phyloP scores from a whole-genome alignment of 1,140 invertebrate species.

The Pseudomyrmex cubaensis region DNA sequence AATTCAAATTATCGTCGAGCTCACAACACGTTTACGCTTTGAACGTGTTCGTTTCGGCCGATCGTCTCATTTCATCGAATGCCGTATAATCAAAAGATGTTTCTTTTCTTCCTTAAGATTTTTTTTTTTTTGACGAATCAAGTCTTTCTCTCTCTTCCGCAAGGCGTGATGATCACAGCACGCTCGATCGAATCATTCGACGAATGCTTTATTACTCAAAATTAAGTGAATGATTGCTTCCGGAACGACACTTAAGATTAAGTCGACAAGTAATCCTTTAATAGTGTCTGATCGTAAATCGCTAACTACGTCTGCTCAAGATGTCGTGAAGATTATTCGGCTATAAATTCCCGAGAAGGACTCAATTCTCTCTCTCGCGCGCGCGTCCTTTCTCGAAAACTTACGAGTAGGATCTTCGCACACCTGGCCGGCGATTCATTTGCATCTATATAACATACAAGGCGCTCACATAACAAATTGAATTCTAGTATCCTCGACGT shows the following conservation, averaged over 20 bases:
- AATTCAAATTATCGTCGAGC: slow-evolving; percentile 51
- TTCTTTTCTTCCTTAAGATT: slow-evolving; percentile 1
- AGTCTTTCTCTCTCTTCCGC: neutral
- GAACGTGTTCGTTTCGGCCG: neutral
- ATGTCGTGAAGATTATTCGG: slow-evolving; percentile 56
- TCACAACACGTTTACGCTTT: slow-evolving; percentile 40
- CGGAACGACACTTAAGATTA: neutral
- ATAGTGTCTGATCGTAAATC: slow-evolving; percentile 41
- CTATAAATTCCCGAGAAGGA: slow-evolving; percentile 63
- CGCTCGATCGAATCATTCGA: neutral
- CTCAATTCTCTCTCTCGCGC: slow-evolving; percentile 14
- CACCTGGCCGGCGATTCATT: slow-evolving; percentile 32
- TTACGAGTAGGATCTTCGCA: slow-evolving; percentile 55
- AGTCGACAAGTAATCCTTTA: slow-evolving; percentile 54
- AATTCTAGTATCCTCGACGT: neutral
- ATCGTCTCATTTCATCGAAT: neutral
- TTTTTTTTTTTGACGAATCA: neutral
- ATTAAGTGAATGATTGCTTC: slow-evolving; percentile 30
- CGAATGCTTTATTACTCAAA: neutral
- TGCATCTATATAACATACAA: neutral
- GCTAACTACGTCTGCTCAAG: neutral
- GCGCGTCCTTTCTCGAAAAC: slow-evolving; percentile 53
- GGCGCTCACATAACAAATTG: neutral
- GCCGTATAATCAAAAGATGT: slow-evolving; percentile 12
- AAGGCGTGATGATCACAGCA: neutral